Conservation (phyloP, 2,888 invertebrate genomes). For the Brenthis ino region DNA sequence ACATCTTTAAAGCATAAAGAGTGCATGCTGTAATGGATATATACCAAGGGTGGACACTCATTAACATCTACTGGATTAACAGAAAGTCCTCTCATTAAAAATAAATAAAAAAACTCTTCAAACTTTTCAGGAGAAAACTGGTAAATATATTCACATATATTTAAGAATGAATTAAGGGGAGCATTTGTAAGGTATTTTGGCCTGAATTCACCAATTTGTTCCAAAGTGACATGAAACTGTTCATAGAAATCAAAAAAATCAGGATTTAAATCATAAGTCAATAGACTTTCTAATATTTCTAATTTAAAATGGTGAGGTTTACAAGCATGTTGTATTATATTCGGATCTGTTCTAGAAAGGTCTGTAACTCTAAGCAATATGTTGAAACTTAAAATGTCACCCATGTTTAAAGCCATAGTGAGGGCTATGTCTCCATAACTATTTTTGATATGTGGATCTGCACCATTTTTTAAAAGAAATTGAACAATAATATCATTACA, state of each 20-base stretch:
- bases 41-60: constrained; percentile 75
- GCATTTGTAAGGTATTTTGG: constrained; percentile 61
- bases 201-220: constrained; percentile 53
- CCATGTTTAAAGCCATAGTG: constrained; percentile 62
- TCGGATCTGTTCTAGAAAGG: constrained; percentile 54
- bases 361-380: constrained; percentile 60
- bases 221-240: constrained; percentile 55
- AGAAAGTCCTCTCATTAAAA: constrained; percentile 66
- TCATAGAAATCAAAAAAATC: constrained; percentile 68
- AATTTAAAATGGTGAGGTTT: constrained; percentile 72
- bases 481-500: constrained; percentile 58
- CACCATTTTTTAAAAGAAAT: constrained; percentile 66
- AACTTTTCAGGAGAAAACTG: constrained; percentile 61
- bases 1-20: constrained; percentile 64
- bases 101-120: constrained; percentile 64
- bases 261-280: constrained; percentile 66
- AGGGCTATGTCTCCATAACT: constrained; percentile 58
- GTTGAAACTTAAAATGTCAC: constrained; percentile 58
- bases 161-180: constrained; percentile 67
- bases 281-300: constrained; percentile 64
- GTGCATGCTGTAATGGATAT: constrained; percentile 65
- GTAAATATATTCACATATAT: constrained; percentile 73
- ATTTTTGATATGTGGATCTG: constrained; percentile 67
- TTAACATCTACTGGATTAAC: constrained; percentile 63
- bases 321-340: constrained; percentile 65